phyloP scores from a whole-genome alignment of 2,888 invertebrate genomes.

The Lasioglossum marginatum region DNA sequence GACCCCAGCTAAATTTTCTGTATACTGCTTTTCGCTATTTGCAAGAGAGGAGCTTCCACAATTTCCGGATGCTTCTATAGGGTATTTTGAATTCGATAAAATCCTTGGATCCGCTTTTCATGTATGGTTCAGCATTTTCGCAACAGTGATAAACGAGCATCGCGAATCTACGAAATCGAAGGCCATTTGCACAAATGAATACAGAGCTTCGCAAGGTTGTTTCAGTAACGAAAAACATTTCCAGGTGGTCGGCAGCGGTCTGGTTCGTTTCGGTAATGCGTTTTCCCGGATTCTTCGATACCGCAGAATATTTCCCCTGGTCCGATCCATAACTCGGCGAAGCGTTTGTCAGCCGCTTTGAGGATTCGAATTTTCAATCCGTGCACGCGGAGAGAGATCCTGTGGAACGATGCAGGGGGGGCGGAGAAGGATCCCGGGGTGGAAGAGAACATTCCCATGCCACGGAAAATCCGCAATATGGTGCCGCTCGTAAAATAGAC shows the following conservation, averaged over 20 bases:
- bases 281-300: slow-evolving; percentile 7
- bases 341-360: slow-evolving; percentile 52
- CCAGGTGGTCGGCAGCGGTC: neutral
- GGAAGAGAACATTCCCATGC: slow-evolving; percentile 48
- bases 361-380: slow-evolving; percentile 50
- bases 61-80: neutral
- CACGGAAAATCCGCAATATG: slow-evolving; percentile 64
- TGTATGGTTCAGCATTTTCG: neutral
- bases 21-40: neutral
- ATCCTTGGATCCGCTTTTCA: neutral
- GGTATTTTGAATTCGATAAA: neutral
- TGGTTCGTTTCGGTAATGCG: slow-evolving; percentile 9
- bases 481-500: slow-evolving; percentile 68
- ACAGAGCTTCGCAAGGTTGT: neutral
- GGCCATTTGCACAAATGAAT: neutral
- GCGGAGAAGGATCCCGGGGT: slow-evolving; percentile 6
- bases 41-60: neutral
- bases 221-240: neutral
- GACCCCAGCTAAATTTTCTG: neutral
- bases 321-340: slow-evolving; percentile 23
- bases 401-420: slow-evolving; percentile 12
- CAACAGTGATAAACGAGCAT: neutral
- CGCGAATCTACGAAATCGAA: neutral
- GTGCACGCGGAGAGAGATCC: slow-evolving; percentile 37
- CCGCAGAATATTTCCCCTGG: slow-evolving; percentile 2